A percentile compares a stretch with the other conserved stretches of the same genome.
Conservation (phyloP, 92 coral and sea anemone species). For the Porites rus region DNA sequence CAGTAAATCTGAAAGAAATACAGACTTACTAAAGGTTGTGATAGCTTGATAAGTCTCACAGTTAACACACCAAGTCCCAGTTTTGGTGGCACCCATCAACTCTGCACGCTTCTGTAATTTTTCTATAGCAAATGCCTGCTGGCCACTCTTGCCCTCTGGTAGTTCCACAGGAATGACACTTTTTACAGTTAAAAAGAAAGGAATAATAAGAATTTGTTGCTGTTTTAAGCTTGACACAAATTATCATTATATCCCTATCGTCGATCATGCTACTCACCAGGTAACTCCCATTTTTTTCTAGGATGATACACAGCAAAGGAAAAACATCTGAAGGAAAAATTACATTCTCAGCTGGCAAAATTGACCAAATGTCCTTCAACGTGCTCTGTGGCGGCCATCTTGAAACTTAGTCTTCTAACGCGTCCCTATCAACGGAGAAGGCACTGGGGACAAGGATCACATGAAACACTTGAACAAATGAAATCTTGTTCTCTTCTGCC, state of each 20-base stretch:
- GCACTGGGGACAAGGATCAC: neutral
- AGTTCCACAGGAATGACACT: constrained; percentile 94
- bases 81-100: constrained; percentile 87
- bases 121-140: constrained; percentile 84
- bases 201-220: neutral
- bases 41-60: constrained; percentile 93
- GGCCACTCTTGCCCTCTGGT: constrained; percentile 92
- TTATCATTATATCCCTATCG: neutral
- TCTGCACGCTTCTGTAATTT: constrained; percentile 87
- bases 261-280: constrained; percentile 12
- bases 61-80: constrained; percentile 93
- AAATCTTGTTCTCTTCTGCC: too few relatives aligned
- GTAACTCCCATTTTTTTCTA: constrained; percentile 20
- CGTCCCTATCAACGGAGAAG: neutral
- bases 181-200: neutral
- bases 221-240: too few relatives aligned
- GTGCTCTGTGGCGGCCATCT: constrained; percentile 26
- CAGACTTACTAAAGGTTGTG: constrained; percentile 63
- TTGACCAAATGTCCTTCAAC: neutral
- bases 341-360: neutral
- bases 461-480: neutral
- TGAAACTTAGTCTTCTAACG: constrained; percentile 6
- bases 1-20: too few relatives aligned
- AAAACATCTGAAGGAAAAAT: neutral
- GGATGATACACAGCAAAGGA: neutral